phyloP scores from a whole-genome alignment of 2,888 invertebrate genomes.

The Zhuqinia jingwanae region DNA sequence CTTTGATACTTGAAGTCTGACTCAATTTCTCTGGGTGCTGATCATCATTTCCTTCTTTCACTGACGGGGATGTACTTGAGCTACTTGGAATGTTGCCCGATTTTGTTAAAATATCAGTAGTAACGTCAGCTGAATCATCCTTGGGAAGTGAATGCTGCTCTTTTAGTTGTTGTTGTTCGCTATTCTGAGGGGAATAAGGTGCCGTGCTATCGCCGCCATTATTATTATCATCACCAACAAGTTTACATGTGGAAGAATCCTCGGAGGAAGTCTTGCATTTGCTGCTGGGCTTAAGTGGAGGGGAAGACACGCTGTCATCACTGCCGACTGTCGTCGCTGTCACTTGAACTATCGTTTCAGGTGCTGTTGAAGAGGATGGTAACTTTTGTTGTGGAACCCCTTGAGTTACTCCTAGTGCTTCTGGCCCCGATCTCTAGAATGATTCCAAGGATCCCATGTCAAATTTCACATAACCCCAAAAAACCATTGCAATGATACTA shows the following conservation, averaged over 20 bases:
- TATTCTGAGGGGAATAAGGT: neutral
- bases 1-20: conserved; percentile 16
- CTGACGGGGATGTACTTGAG: neutral
- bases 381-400: conserved; percentile 28
- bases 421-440: conserved; percentile 62
- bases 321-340: neutral
- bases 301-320: neutral
- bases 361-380: conserved; percentile 5
- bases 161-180: neutral
- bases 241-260: conserved; percentile 11
- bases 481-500: neutral
- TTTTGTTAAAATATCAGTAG: neutral
- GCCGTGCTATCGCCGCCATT: neutral
- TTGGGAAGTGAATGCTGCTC: neutral
- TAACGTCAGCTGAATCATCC: too few relatives aligned
- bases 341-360: neutral
- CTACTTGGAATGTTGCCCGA: neutral
- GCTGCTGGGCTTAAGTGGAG: neutral
- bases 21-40: neutral
- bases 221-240: neutral
- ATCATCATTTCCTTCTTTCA: neutral
- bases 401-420: conserved; percentile 19
- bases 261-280: conserved; percentile 14
- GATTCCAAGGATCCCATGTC: conserved; percentile 68
- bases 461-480: conserved; percentile 46